These are phyloP conservation scores for Macrosoma leucophasiata DNA, from an alignment of 2,888 invertebrate genomes.

Conservation along the genomic window DNA sequence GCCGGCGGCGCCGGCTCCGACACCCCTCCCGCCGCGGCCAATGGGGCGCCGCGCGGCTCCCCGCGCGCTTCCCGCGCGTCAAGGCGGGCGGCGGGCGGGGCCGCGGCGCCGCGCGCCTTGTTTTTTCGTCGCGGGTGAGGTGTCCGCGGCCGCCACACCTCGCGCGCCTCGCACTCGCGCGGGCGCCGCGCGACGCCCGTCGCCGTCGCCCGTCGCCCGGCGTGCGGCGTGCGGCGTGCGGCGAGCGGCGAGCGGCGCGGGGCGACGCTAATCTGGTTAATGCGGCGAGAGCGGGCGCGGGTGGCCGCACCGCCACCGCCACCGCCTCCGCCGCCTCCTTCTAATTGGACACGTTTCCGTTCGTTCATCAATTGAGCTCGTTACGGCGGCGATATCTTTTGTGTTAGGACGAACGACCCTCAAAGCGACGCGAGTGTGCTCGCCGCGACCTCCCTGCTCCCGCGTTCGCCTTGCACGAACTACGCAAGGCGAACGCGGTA, in stretches of 20 bases:
- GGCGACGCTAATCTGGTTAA: slow-evolving; percentile 66
- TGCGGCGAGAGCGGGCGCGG: slow-evolving; percentile 58
- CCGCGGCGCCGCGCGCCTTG: slow-evolving; percentile 61
- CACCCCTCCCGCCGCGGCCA: slow-evolving; percentile 70
- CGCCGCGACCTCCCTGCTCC: slow-evolving; percentile 19
- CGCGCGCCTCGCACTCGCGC: slow-evolving; percentile 54
- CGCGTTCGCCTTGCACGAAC: slow-evolving; percentile 3
- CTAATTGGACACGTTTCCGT: slow-evolving; percentile 76
- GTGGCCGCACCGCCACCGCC: no score
- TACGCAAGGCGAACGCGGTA: no score
- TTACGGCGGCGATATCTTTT: slow-evolving; percentile 64
- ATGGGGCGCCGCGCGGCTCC: slow-evolving; percentile 62
- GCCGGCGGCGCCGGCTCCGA: slow-evolving; percentile 72
- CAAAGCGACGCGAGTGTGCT: slow-evolving; percentile 24
- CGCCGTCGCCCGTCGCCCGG: slow-evolving; percentile 65
- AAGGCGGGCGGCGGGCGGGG: slow-evolving; percentile 45
- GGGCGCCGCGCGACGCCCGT: slow-evolving; percentile 33
- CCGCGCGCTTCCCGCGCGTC: slow-evolving; percentile 56
- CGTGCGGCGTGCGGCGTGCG: no score
- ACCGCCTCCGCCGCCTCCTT: slow-evolving; percentile 66
- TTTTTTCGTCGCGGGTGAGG: slow-evolving; percentile 59
- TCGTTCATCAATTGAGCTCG: slow-evolving; percentile 73
- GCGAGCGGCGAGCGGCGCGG: slow-evolving; percentile 41
- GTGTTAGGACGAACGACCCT: slow-evolving; percentile 31
- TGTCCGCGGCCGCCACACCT: slow-evolving; percentile 58